Evolutionary conservation across 2,113 vertebrate species (phyloP).

Genomic region (Nematolebias whitei): DNA sequence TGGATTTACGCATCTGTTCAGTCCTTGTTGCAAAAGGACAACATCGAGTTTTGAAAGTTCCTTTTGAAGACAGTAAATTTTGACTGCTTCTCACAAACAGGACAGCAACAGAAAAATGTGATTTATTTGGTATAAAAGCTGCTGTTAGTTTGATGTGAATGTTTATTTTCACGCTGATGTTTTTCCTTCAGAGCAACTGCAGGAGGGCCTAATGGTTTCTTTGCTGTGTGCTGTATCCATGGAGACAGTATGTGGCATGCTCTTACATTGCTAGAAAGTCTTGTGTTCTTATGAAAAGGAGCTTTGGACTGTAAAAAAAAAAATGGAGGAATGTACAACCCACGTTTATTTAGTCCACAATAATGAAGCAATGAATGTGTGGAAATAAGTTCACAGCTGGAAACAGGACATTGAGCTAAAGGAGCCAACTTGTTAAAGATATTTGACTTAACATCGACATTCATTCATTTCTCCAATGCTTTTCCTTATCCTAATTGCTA

Average conservation of each 20-base stretch:
- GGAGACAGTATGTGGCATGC: conserved; percentile 77
- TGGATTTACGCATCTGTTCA: conserved; percentile 22
- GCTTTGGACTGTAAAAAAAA: conserved; percentile 35
- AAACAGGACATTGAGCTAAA: too few species aligned
- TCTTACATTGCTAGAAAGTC: conserved; percentile 53
- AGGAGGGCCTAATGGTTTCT: conserved; percentile 58
- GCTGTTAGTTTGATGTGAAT: not conserved
- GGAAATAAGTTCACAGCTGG: not conserved
- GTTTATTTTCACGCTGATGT: conserved; percentile 28
- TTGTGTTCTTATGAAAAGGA: conserved; percentile 32
- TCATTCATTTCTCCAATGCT: too few species aligned
- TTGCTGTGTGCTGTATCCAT: conserved; percentile 75
- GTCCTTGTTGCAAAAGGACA: not conserved
- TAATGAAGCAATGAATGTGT: not conserved
- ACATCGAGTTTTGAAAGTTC: conserved; percentile 5
- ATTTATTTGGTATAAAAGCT: too few species aligned
- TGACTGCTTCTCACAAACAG: not conserved
- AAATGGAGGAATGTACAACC: conserved; percentile 18
- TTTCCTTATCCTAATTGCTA: too few species aligned
- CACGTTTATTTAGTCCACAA: not conserved
- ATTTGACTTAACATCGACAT: too few species aligned
- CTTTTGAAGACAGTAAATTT: too few species aligned
- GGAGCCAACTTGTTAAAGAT: too few species aligned
- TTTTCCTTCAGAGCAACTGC: conserved; percentile 45
- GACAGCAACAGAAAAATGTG: not conserved